These are phyloP conservation scores for Meandrina meandrites DNA, from an alignment of 92 coral and sea anemone genomes.

Conservation along the genomic window DNA sequence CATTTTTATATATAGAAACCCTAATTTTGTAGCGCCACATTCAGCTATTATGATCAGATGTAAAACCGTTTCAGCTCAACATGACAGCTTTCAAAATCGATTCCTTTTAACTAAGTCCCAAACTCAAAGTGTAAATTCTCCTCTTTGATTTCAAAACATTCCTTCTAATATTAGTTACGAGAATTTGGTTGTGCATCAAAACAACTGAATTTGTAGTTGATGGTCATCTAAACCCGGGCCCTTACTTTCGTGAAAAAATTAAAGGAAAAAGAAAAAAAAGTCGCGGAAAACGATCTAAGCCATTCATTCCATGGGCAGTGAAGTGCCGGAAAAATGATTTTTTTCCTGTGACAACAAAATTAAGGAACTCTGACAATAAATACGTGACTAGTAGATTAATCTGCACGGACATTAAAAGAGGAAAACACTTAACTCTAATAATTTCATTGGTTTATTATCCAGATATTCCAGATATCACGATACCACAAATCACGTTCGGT, in stretches of 20 bases:
- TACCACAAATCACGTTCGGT: neutral
- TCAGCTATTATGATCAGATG: no score
- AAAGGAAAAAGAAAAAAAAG: no score
- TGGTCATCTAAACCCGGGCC: no score
- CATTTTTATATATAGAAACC: no score
- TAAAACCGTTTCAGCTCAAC: no score
- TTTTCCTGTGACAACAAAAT: neutral
- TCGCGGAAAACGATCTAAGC: no score
- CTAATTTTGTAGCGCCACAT: no score
- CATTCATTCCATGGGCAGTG: no score
- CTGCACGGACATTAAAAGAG: neutral
- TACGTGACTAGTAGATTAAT: neutral
- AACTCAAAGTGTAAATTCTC: neutral
- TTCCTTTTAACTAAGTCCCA: neutral
- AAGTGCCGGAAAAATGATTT: neutral
- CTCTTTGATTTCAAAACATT: no score
- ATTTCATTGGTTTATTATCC: neutral
- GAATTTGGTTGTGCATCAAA: neutral
- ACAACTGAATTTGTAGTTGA: no score
- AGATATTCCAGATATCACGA: neutral
- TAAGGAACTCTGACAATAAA: neutral
- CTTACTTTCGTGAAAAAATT: no score
- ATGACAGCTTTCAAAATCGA: neutral
- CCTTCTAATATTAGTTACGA: neutral
- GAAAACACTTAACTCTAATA: neutral